phyloP scores from a whole-genome alignment of 2,888 invertebrate species.

The Rhodophaea formosa region DNA sequence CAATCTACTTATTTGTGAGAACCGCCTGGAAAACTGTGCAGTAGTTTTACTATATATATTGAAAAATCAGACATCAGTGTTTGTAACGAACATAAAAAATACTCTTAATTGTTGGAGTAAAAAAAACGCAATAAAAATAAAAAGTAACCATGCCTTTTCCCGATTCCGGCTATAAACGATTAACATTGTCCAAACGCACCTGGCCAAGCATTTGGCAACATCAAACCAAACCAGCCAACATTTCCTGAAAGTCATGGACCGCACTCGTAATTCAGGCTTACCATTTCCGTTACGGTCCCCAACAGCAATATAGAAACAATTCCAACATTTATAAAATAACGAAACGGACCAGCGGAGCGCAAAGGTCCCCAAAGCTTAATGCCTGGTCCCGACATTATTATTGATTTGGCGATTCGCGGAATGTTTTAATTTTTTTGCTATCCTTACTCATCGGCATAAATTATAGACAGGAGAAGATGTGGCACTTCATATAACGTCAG shows the following conservation, averaged over 20 bases:
- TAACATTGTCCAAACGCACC: constrained; percentile 3
- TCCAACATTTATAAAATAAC: constrained; percentile 14
- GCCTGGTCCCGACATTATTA: constrained; percentile 8
- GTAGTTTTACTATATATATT: too few relatives aligned
- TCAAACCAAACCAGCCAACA: constrained; percentile 3
- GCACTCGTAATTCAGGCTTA: constrained; percentile 18
- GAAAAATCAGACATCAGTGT: too few relatives aligned
- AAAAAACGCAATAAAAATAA: neutral
- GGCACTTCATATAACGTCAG: too few relatives aligned
- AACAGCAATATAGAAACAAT: constrained; percentile 13
- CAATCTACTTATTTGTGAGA: too few relatives aligned
- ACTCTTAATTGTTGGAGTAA: too few relatives aligned
- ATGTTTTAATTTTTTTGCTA: constrained; percentile 11
- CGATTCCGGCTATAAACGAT: neutral
- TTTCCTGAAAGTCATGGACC: constrained; percentile 16
- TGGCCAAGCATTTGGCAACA: neutral
- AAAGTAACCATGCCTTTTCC: neutral
- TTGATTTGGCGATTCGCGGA: constrained; percentile 2
- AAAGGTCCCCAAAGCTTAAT: constrained; percentile 4
- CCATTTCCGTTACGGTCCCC: constrained; percentile 16
- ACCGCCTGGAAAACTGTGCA: too few relatives aligned
- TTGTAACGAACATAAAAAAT: too few relatives aligned
- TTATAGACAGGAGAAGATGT: neutral
- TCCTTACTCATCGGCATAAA: constrained; percentile 3
- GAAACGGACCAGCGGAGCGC: neutral